Base-by-base conservation (phyloP, 2,888 invertebrate genomes). In the Papilio gigon region DNA sequence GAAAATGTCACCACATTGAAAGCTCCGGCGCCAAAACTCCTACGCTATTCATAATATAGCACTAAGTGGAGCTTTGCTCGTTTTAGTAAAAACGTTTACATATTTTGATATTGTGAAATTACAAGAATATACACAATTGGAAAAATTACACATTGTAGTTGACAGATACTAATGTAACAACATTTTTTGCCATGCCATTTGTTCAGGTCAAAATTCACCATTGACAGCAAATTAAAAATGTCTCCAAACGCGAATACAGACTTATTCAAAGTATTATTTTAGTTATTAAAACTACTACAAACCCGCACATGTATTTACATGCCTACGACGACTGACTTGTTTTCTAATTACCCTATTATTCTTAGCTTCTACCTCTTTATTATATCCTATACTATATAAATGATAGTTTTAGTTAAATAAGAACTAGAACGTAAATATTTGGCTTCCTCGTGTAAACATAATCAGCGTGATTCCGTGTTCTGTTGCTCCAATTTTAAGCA, bases 1-100 rank as follows among this genome's bases (percentile, higher is more conserved):
- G 25, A 56, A 61, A 53, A 56, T 67, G 53, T 67, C 67, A 17
- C 53, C 33, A 11, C 66, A 17, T 50, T 37, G 2, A 30, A 44
- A 47, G n/a, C 30, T 25, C 20, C 14, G 4, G 25, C 20, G 27
- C 53, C 27, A 37, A 17, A 61, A 40, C 50, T 30, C 61, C 60
- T 40, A 60, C 66, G 20, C 37, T 30, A 20, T 37, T 47, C 4
- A 50, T 27, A 5, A 25, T 9, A 14, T 27, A 27, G 25, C 22
- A 11, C 4, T 4, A n/a, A n/a, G n/a, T 5, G 12, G 22, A 47
- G 47, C 22, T 47, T 22, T 22, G 22, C 47, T 47, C 11, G 25
- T 14, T 35, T 11, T n/a, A n/a, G 33, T 35, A 9, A 35, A 17
- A 17, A 8, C 42, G 17, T 42, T 17, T 2, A 5, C 17, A 42